A percentile compares a stretch with the other conserved stretches of the same genome.
These are phyloP conservation scores for Tachypleus tridentatus DNA, from an alignment of 1,140 invertebrate species.

Conservation along the genomic window DNA sequence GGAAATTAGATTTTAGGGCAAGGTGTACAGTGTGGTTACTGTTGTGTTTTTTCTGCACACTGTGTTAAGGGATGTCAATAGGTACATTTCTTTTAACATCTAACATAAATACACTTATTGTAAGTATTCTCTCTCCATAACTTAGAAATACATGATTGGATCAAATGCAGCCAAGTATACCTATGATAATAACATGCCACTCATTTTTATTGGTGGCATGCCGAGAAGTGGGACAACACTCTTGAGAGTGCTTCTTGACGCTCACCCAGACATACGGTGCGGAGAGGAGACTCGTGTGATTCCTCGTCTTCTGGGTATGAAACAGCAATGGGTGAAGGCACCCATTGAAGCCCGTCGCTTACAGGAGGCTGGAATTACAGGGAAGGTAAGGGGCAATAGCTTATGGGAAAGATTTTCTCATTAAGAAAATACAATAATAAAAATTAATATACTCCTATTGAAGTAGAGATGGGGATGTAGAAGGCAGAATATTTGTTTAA, in stretches of 20 bases:
- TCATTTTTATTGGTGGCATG: conserved; percentile 95
- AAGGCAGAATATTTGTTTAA: too few species aligned
- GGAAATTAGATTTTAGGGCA: too few species aligned
- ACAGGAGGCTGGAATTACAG: conserved; percentile 85
- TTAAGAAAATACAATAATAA: too few species aligned
- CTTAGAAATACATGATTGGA: conserved; percentile 9
- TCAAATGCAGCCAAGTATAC: conserved; percentile 8
- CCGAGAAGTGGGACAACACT: conserved; percentile 93
- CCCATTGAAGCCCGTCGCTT: conserved; percentile 77
- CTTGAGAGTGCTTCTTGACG: conserved; percentile 95
- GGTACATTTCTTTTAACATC: too few species aligned
- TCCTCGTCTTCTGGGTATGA: conserved; percentile 80
- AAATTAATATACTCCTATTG: too few species aligned
- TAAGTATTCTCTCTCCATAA: neutral
- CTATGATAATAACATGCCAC: conserved; percentile 73
- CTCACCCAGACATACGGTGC: conserved; percentile 94
- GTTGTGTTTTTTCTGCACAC: too few species aligned
- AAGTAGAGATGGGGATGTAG: too few species aligned
- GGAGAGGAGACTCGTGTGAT: conserved; percentile 97
- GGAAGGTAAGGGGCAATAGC: conserved; percentile 44
- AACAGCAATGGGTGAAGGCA: conserved; percentile 84
- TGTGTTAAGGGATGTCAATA: too few species aligned
- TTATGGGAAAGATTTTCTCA: too few species aligned
- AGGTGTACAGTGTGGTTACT: too few species aligned
- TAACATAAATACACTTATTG: too few species aligned